Conservation (phyloP, 2,888 invertebrate species). For the Andrena chrysosceles region DNA sequence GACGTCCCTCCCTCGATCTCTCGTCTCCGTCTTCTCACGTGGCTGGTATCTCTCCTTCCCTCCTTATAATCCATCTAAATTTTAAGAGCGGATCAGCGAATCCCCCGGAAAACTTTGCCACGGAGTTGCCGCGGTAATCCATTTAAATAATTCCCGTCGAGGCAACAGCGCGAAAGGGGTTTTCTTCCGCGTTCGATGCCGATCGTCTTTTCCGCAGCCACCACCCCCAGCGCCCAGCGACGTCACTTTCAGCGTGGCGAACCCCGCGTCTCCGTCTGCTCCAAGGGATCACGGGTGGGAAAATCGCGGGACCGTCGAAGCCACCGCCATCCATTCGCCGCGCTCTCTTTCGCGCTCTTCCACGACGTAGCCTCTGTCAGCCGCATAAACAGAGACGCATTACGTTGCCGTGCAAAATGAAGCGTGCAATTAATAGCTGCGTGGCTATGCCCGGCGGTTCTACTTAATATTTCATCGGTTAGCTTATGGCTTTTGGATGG, state of each 20-base stretch:
- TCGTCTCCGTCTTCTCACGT: constrained; percentile 65
- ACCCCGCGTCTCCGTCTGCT: constrained; percentile 13
- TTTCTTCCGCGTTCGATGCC: constrained; percentile 70
- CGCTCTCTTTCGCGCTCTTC: constrained; percentile 1
- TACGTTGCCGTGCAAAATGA: neutral
- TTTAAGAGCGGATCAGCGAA: constrained; percentile 82
- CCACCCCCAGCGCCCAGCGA: neutral
- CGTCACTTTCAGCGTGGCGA: constrained; percentile 13
- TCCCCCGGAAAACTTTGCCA: constrained; percentile 80
- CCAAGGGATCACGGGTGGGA: constrained; percentile 13
- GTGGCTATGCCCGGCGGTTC: neutral
- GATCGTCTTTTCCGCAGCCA: constrained; percentile 58
- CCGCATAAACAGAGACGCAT: constrained; percentile 23
- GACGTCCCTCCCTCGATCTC: constrained; percentile 54
- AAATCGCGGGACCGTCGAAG: constrained; percentile 22
- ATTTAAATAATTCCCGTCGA: constrained; percentile 83
- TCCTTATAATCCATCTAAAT: constrained; percentile 84
- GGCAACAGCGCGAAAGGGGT: constrained; percentile 75
- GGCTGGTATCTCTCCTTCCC: constrained; percentile 44
- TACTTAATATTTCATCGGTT: neutral
- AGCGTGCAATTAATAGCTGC: neutral
- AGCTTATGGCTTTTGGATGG: too few relatives aligned
- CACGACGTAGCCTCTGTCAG: neutral
- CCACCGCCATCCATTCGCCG: constrained; percentile 5
- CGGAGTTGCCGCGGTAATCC: constrained; percentile 80